Conservation (phyloP, 1,140 invertebrate species). For the Heliothis subflexa region DNA sequence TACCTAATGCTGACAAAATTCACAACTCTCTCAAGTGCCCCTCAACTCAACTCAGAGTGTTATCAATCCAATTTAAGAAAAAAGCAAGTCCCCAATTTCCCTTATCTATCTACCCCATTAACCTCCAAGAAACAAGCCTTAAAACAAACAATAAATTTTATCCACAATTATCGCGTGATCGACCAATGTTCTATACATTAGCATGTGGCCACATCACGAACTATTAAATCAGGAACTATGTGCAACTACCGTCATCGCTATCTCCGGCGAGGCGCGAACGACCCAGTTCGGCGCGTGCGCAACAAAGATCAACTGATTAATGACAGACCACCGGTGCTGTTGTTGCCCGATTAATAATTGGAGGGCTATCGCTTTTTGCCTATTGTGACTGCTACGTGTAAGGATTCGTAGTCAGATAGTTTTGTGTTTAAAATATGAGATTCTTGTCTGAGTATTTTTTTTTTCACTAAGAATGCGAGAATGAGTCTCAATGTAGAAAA, state of each 20-base stretch:
- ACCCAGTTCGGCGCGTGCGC: slow-evolving; percentile 72
- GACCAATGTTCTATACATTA: slow-evolving; percentile 44
- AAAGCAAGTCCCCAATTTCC: no score
- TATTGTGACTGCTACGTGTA: not conserved
- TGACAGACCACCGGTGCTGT: slow-evolving; percentile 38
- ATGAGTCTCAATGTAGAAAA: no score
- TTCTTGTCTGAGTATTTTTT: not conserved
- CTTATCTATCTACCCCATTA: not conserved
- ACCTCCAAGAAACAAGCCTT: not conserved
- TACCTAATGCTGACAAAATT: no score
- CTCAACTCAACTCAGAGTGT: not conserved
- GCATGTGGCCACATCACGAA: slow-evolving; percentile 53
- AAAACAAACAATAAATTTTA: slow-evolving; percentile 40
- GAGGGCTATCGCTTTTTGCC: not conserved
- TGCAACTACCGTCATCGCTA: slow-evolving; percentile 54
- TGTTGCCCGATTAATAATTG: slow-evolving; percentile 22
- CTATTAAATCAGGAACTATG: slow-evolving; percentile 56
- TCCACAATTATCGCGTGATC: slow-evolving; percentile 40
- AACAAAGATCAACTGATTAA: slow-evolving; percentile 51
- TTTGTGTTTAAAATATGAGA: not conserved
- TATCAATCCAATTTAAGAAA: not conserved
- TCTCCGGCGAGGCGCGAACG: slow-evolving; percentile 62
- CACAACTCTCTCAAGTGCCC: no score
- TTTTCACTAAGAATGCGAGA: no score
- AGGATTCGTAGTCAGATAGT: not conserved